These are phyloP conservation scores for Parapsyche elsis DNA, from an alignment of 1,140 invertebrate species.

Conservation along the genomic window DNA sequence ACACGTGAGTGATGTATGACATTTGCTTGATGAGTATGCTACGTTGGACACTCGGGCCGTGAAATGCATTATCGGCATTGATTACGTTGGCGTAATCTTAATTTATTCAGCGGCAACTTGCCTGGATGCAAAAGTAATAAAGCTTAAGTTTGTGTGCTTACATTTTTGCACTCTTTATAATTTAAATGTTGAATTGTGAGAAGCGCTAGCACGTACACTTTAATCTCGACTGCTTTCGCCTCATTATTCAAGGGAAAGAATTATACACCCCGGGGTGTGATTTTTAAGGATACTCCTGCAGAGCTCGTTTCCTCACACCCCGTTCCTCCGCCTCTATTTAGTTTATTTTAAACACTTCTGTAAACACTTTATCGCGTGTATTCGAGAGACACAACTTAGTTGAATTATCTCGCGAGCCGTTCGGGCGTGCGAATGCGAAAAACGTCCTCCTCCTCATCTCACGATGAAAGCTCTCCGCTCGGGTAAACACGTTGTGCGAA, in stretches of 20 bases:
- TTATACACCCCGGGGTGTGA: conserved; percentile 29
- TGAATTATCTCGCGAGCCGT: conserved; percentile 32
- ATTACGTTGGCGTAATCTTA: too few species aligned
- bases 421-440: conserved; percentile 33
- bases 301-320: conserved; percentile 23
- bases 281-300: conserved; percentile 49
- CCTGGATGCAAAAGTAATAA: too few species aligned
- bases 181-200: too few species aligned
- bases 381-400: conserved; percentile 29
- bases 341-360: conserved; percentile 49
- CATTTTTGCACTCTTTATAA: too few species aligned
- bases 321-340: background rate
- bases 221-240: conserved; percentile 2
- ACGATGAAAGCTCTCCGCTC: background rate
- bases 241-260: conserved; percentile 20
- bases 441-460: background rate
- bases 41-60: background rate
- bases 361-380: conserved; percentile 42
- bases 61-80: too few species aligned
- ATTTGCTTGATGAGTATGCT: background rate
- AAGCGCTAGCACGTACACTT: too few species aligned
- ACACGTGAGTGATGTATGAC: background rate
- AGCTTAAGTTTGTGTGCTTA: too few species aligned
- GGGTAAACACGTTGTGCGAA: too few species aligned
- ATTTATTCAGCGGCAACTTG: too few species aligned